Evolutionary conservation across 2,113 vertebrate species (phyloP).

Genomic region (Thamnaconus septentrionalis): DNA sequence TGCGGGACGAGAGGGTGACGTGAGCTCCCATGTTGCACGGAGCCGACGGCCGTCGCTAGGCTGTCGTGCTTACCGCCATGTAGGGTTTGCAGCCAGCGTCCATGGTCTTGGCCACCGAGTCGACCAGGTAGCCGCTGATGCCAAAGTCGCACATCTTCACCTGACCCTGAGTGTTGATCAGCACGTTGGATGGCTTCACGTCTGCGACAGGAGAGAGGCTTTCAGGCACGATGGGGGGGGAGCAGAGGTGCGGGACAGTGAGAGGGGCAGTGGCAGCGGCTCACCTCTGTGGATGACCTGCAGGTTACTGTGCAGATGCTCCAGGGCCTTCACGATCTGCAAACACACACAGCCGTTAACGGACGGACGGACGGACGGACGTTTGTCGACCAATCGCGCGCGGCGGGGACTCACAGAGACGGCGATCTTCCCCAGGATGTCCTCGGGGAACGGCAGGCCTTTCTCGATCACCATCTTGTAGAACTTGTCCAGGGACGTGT

Average conservation of each 20-base stretch:
- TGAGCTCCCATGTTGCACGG: constrained; percentile 2
- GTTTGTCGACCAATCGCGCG: not conserved
- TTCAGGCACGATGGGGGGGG: not conserved
- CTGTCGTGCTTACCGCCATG: constrained; percentile 87
- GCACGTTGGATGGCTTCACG: constrained; percentile 96
- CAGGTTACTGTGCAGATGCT: constrained; percentile 96
- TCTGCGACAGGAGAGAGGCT: constrained; percentile 70
- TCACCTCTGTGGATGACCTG: constrained; percentile 97
- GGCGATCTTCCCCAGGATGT: constrained; percentile 94
- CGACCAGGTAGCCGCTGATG: constrained; percentile 96
- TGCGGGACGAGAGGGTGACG: constrained; percentile 60
- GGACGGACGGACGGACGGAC: not conserved
- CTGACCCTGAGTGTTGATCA: constrained; percentile 94
- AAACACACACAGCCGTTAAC: constrained; percentile 28
- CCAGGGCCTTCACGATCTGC: constrained; percentile 95
- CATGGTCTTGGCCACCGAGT: constrained; percentile 96
- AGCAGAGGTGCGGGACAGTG: not conserved
- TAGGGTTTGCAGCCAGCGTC: constrained; percentile 97
- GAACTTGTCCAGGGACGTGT: constrained; percentile 97
- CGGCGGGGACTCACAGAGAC: constrained; percentile 85
- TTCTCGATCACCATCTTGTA: constrained; percentile 97
- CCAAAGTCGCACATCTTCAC: constrained; percentile 99
- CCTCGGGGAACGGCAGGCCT: constrained; percentile 89
- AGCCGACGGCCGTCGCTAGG: no score
- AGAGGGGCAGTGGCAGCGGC: constrained; percentile 22